Conservation (phyloP, 1,140 invertebrate genomes). For the Lordiphosa clarofinis region DNA sequence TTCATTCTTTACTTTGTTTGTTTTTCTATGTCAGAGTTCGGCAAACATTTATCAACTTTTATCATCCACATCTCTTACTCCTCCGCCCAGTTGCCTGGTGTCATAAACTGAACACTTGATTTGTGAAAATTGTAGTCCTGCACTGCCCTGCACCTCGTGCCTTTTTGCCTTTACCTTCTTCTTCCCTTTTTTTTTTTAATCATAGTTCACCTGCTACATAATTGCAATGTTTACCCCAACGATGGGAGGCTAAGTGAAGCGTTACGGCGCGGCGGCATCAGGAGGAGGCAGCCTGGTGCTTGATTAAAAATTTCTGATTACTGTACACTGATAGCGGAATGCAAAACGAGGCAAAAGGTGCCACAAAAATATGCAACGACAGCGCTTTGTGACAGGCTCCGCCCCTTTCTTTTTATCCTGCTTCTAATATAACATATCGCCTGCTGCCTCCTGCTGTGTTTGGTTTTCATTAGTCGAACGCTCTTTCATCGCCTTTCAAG, state of each 20-base stretch:
- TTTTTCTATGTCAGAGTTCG: constrained; percentile 1
- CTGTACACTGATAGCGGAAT: constrained; percentile 55
- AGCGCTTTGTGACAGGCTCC: constrained; percentile 60
- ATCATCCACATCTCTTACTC: constrained; percentile 1
- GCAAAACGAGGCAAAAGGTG: constrained; percentile 48
- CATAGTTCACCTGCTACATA: constrained; percentile 68
- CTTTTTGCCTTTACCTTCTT: background rate
- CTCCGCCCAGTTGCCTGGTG: constrained; percentile 5
- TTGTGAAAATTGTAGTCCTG: constrained; percentile 46
- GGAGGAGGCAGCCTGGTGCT: constrained; percentile 41
- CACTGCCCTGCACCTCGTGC: constrained; percentile 7
- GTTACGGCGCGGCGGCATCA: constrained; percentile 54
- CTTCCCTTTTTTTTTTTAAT: constrained; percentile 51
- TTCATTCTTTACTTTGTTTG: constrained; percentile 5
- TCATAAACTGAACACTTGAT: constrained; percentile 66
- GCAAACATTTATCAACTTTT: constrained; percentile 48
- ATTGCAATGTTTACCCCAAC: constrained; percentile 70
- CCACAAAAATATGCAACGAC: constrained; percentile 65
- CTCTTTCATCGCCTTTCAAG: constrained; percentile 30
- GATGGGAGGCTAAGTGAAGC: constrained; percentile 65
- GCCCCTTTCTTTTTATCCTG: constrained; percentile 11
- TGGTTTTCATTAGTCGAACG: constrained; percentile 73
- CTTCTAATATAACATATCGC: constrained; percentile 59
- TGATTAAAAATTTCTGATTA: constrained; percentile 79
- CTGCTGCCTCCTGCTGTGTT: constrained; percentile 50